Base-by-base conservation (phyloP, 2,888 invertebrate genomes). In the Agrypnus murinus region DNA sequence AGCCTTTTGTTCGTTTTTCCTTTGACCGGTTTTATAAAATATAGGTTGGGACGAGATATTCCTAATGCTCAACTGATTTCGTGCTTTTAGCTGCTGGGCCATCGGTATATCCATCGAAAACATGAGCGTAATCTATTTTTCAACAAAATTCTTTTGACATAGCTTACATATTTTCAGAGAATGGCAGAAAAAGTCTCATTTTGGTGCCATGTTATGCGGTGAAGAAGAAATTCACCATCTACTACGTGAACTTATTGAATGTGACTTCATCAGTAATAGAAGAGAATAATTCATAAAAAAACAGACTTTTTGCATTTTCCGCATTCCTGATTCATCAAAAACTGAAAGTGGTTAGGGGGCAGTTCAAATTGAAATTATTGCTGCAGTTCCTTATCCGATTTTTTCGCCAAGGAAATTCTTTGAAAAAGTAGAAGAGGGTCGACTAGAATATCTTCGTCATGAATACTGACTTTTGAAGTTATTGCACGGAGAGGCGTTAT, bases 61-160 rank as follows among this genome's bases (percentile, higher is more conserved):
- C 48, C 60, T 7, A 64, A 59, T 60, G 65, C 74, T 80, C 79
- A 53, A 74, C 71, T 40, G 57, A 66, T 67, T 80, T 81, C 0
- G 75, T 77, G 40, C 58, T 71, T 48, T 65, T 5, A 25, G 25
- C 3, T 74, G 9, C 57, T 59, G 25, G 6, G 34, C 25, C 46
- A 43, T 31, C 63, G 65, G 73, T 62, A 69, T 79, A 77, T 34
- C 76, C 77, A 68, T 79, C 77, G 69, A 80, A 79, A 43, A 80
- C 74, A 34, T 78, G 71, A n/a, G 69, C 58, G 36, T n/a, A n/a
- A n/a, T n/a, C 65, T 55, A 15, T 70, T 71, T 12, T 48, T 36
- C 74, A 71, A 58, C 80, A 65, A 77, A 69, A 32, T 72, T 71
- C 53, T 59, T 65, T 15, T 79, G 59, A 68, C 77, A 80, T 45